These are phyloP conservation scores for Nemotelus pantherinus DNA, from an alignment of 2,888 invertebrate genomes.

Conservation along the genomic window DNA sequence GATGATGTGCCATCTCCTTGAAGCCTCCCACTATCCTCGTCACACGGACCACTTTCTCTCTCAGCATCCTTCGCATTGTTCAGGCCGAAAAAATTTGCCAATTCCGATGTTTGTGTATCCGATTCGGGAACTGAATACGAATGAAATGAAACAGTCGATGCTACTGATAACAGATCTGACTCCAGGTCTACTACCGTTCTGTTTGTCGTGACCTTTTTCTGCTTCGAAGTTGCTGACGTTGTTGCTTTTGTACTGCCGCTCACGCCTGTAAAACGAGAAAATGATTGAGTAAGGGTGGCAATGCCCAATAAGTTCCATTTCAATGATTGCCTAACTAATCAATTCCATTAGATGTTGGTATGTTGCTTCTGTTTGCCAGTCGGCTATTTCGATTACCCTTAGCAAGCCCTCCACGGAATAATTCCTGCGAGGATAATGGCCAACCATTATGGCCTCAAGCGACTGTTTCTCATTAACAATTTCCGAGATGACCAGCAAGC, in stretches of 20 bases:
- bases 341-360: constrained; percentile 26
- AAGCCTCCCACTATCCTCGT: neutral
- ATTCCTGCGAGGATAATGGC: constrained; percentile 29
- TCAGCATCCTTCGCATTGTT: constrained; percentile 5
- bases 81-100: constrained; percentile 35
- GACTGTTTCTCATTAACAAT: constrained; percentile 21
- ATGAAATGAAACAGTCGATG: constrained; percentile 45
- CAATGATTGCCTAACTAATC: constrained; percentile 44
- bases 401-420: neutral
- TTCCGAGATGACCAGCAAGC: neutral
- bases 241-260: neutral
- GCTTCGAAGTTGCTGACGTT: constrained; percentile 62
- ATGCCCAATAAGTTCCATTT: constrained; percentile 36
- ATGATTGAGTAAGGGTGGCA: constrained; percentile 15
- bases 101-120: constrained; percentile 45
- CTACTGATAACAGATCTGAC: constrained; percentile 29
- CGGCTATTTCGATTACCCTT: neutral
- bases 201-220: neutral
- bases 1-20: neutral
- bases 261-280: constrained; percentile 32
- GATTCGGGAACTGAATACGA: constrained; percentile 44
- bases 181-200: neutral
- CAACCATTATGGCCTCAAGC: constrained; percentile 16
- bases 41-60: neutral
- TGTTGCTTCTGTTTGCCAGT: constrained; percentile 27